These are phyloP conservation scores for Alauda arvensis DNA, from an alignment of 2,797 vertebrate species.

Conservation along the genomic window DNA sequence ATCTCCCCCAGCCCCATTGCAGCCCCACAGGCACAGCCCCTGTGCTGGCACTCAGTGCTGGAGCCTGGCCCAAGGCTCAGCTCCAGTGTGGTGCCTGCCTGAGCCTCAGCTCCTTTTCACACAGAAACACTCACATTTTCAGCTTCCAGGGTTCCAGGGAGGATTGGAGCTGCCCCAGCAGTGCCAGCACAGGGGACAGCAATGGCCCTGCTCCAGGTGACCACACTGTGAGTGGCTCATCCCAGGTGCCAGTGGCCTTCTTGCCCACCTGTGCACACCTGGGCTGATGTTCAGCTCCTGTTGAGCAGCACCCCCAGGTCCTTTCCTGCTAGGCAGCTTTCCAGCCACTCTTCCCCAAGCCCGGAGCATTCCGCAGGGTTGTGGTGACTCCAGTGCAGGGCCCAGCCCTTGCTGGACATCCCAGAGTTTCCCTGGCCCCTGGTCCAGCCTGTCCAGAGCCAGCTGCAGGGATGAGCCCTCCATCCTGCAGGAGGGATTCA, in stretches of 20 bases:
- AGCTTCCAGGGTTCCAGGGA: too few species aligned
- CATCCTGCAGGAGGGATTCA: background rate
- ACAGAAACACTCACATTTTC: too few species aligned
- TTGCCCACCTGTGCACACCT: background rate
- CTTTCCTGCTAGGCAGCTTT: background rate
- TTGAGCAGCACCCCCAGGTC: fast-evolving
- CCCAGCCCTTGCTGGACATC: fast-evolving
- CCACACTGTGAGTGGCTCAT: background rate
- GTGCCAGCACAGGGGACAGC: background rate
- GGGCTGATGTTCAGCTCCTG: too few species aligned
- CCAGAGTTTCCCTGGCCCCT: fast-evolving
- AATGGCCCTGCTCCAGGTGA: background rate
- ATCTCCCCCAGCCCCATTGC: too few species aligned
- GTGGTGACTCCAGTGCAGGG: background rate
- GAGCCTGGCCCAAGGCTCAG: too few species aligned
- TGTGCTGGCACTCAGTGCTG: too few species aligned
- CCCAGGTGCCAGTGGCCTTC: background rate
- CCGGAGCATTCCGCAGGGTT: fast-evolving
- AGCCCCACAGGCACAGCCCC: too few species aligned
- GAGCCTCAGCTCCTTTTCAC: too few species aligned
- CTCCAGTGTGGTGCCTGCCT: too few species aligned
- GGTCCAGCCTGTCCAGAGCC: background rate
- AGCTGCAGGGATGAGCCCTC: background rate
- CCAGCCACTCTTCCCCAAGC: background rate
- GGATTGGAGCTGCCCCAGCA: background rate